Evolutionary conservation across 2,797 vertebrate genomes (phyloP).

Genomic region (Calcarius lapponicus): DNA sequence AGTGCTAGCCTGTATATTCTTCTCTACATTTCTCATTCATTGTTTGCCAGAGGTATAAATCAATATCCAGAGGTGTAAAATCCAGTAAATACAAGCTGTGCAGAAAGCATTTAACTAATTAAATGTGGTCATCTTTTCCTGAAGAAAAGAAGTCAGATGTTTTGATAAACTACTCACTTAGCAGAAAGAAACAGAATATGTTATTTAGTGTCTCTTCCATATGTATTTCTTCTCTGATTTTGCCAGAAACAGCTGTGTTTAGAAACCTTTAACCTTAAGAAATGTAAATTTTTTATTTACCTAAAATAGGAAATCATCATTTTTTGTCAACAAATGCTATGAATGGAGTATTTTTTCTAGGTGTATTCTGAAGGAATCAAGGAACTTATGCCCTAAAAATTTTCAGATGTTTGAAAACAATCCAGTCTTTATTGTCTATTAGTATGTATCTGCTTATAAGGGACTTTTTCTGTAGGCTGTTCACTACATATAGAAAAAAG

Average conservation of each 20-base stretch:
- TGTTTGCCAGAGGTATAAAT: neutral
- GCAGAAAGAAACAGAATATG: neutral
- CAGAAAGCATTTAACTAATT: neutral
- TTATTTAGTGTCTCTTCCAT: neutral
- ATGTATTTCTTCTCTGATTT: slow-evolving; percentile 6
- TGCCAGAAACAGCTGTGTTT: slow-evolving; percentile 2
- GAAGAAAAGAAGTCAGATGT: neutral
- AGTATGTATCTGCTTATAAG: neutral
- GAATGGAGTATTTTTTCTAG: neutral
- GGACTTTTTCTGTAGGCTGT: neutral
- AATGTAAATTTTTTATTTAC: neutral
- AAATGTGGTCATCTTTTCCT: neutral
- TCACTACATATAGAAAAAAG: neutral
- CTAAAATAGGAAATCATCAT: neutral
- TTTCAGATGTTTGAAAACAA: neutral
- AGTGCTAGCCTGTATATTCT: neutral
- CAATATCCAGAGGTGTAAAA: neutral
- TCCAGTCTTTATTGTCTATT: slow-evolving; percentile 3
- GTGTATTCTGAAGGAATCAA: neutral
- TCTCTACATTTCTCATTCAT: neutral
- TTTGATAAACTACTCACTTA: neutral
- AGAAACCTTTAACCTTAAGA: neutral
- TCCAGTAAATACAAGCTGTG: neutral
- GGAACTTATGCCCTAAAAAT: neutral
- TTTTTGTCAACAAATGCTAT: neutral